These are phyloP conservation scores for Arizona elegans DNA, from an alignment of 2,113 vertebrate species.

Conservation along the genomic window DNA sequence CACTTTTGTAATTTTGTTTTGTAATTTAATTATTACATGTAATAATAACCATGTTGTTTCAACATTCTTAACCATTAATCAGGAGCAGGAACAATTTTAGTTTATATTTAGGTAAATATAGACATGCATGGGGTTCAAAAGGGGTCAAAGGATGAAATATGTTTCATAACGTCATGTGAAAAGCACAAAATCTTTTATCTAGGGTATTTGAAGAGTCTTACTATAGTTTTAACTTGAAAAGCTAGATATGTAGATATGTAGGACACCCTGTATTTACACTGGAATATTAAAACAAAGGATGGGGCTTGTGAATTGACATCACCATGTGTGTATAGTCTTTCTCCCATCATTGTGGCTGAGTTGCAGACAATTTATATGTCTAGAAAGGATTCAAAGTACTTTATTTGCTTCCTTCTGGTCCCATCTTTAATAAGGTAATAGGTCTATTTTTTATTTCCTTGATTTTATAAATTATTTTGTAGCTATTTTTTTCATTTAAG, in stretches of 20 bases:
- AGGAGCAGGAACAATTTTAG: neutral
- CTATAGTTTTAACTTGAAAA: neutral
- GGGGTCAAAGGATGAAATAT: neutral
- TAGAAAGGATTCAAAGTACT: neutral
- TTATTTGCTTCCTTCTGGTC: neutral
- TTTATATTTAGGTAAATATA: neutral
- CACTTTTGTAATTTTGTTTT: neutral
- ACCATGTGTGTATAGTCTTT: neutral
- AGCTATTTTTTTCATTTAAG: neutral
- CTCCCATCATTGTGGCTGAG: neutral
- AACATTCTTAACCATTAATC: neutral
- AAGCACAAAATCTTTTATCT: neutral
- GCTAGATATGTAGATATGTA: neutral
- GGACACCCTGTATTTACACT: neutral
- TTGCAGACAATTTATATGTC: neutral
- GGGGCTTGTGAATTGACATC: neutral
- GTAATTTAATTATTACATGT: neutral
- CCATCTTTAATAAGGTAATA: neutral
- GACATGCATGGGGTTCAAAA: neutral
- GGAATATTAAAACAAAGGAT: neutral
- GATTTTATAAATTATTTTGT: neutral
- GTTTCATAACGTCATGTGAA: neutral
- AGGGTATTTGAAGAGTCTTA: neutral
- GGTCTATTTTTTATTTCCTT: neutral
- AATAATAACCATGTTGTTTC: neutral